Evolutionary conservation across 1,140 invertebrate species (phyloP).

Genomic region (Bombus cullumanus): DNA sequence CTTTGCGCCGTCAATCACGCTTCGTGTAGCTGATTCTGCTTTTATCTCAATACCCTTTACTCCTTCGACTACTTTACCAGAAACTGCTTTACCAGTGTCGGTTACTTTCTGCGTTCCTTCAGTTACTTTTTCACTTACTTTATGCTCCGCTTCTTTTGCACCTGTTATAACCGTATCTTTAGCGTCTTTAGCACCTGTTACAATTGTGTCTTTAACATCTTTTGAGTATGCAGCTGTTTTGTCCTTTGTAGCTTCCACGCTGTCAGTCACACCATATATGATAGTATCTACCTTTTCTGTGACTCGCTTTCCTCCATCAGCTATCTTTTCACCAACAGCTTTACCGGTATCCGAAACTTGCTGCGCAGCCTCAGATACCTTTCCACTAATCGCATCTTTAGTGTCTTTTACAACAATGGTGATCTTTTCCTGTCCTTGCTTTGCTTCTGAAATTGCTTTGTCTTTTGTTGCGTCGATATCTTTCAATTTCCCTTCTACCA

Average conservation of each 20-base stretch:
- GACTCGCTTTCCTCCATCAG: background rate
- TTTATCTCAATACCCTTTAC: background rate
- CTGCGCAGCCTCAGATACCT: background rate
- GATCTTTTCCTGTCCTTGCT: conserved; percentile 36
- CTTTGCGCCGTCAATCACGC: background rate
- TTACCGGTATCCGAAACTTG: conserved; percentile 26
- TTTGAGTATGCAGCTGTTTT: conserved; percentile 3
- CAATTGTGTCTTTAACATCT: background rate
- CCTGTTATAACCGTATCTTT: background rate
- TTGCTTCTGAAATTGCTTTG: conserved; percentile 5
- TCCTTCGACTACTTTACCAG: background rate
- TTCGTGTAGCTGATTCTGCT: background rate
- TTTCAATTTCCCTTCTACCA: conserved; percentile 24
- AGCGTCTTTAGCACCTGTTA: background rate
- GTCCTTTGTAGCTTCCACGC: background rate
- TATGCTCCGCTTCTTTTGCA: conserved; percentile 36
- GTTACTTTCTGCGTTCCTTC: background rate
- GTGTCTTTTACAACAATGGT: background rate
- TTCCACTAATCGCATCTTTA: conserved; percentile 47
- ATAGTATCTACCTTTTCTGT: background rate
- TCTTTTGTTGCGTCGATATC: conserved; percentile 22
- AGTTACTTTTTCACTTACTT: background rate
- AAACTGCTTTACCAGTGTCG: background rate
- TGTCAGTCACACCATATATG: background rate
- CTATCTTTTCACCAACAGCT: conserved; percentile 23